These are phyloP conservation scores for Nomada ferruginata DNA, from an alignment of 2,888 invertebrate species.

Conservation along the genomic window DNA sequence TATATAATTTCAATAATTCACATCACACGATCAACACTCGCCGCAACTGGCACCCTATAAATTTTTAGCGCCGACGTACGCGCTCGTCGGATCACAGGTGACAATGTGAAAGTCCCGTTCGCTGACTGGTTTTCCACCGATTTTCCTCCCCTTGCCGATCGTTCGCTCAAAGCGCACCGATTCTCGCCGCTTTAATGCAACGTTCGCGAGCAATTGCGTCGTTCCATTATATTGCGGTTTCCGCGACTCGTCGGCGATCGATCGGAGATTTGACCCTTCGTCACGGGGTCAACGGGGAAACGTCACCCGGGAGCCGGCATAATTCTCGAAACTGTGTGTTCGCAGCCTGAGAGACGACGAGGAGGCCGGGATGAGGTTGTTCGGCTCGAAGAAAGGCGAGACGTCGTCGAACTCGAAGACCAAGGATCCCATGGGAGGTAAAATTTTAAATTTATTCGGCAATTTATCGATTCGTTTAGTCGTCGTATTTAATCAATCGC, in stretches of 20 bases:
- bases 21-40: no score
- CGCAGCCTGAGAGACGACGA: constrained; percentile 55
- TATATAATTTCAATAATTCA: no score
- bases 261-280: constrained; percentile 33
- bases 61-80: no score
- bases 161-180: constrained; percentile 12
- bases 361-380: constrained; percentile 65
- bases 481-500: constrained; percentile 24
- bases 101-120: constrained; percentile 28
- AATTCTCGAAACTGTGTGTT: constrained; percentile 55
- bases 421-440: constrained; percentile 57
- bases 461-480: not conserved
- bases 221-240: not conserved
- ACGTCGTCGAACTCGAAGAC: constrained; percentile 36
- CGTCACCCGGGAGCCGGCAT: constrained; percentile 24
- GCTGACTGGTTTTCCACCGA: not conserved
- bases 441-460: not conserved
- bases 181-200: constrained; percentile 44
- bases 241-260: constrained; percentile 29
- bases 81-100: not conserved
- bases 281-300: constrained; percentile 23
- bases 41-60: no score
- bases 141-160: not conserved
- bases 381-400: constrained; percentile 52
- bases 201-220: constrained; percentile 23